These are phyloP conservation scores for Heliconius cydno DNA, from an alignment of 2,888 invertebrate species.

Conservation along the genomic window DNA sequence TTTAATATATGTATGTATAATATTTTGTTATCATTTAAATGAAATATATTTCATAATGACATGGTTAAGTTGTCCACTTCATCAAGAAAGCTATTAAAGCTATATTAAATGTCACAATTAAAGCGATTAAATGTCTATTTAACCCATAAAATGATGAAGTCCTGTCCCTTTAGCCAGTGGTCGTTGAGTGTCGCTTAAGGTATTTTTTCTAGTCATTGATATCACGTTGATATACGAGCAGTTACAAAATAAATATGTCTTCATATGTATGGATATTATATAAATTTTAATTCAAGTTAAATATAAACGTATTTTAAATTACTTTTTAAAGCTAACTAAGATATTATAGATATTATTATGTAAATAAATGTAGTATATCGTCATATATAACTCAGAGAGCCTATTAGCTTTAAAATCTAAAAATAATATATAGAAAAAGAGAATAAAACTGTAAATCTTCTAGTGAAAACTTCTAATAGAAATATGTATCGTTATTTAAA, in stretches of 20 bases:
- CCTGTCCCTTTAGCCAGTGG: background rate
- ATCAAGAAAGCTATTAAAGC: background rate
- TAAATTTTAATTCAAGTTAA: background rate
- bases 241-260: background rate
- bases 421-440: background rate
- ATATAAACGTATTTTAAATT: background rate
- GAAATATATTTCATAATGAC: background rate
- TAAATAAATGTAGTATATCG: conserved; percentile 18
- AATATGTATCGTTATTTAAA: background rate
- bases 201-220: background rate
- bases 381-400: conserved; percentile 10
- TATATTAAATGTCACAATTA: too few species aligned
- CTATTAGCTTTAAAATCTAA: conserved; percentile 11
- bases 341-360: conserved; percentile 4
- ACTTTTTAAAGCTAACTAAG: background rate
- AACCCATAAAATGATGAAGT: background rate
- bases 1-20: background rate
- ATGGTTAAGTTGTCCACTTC: background rate
- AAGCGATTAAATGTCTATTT: background rate
- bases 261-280: background rate
- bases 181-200: background rate
- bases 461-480: conserved; percentile 7
- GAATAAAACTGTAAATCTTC: conserved; percentile 23
- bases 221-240: background rate
- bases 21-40: background rate